A percentile compares a stretch with the other conserved stretches of the same genome.
phyloP scores from a whole-genome alignment of 2,888 invertebrate species.

The Disparrhopalites patrizii region DNA sequence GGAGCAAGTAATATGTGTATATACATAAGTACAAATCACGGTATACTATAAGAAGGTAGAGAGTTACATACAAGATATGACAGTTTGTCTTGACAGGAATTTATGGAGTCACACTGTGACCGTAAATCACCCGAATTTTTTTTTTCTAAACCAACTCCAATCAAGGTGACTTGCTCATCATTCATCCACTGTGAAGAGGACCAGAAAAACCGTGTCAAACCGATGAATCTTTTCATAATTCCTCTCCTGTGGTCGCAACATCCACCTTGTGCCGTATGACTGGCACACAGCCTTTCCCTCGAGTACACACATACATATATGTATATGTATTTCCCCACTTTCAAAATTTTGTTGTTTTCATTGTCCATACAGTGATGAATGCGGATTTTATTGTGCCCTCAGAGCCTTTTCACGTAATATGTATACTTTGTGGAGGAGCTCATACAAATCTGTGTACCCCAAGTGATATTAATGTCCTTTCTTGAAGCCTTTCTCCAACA shows the following conservation, averaged over 20 bases:
- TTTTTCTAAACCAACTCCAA: constrained; percentile 35
- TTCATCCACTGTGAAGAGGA: constrained; percentile 28
- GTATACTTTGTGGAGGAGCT: too few species aligned
- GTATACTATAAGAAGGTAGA: not conserved
- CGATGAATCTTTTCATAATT: constrained; percentile 22
- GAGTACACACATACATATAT: too few species aligned
- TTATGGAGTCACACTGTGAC: constrained; percentile 48
- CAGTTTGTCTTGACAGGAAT: constrained; percentile 38
- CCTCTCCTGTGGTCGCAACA: constrained; percentile 25
- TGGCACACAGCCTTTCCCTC: constrained; percentile 19
- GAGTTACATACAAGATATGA: constrained; percentile 18
- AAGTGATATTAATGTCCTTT: too few species aligned
- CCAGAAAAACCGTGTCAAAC: constrained; percentile 37
- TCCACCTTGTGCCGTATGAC: constrained; percentile 4
- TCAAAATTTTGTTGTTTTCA: constrained; percentile 12
- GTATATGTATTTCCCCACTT: constrained; percentile 16
- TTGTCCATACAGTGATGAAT: not conserved
- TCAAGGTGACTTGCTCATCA: constrained; percentile 40
- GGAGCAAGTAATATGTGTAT: too few species aligned
- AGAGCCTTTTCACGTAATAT: too few species aligned
- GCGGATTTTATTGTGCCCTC: constrained; percentile 12
- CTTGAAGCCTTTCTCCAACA: too few species aligned
- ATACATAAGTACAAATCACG: too few species aligned
- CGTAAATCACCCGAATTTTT: constrained; percentile 45
- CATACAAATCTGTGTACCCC: too few species aligned